These are phyloP conservation scores for Choreutis nemorana DNA, from an alignment of 2,888 invertebrate genomes.

Conservation along the genomic window DNA sequence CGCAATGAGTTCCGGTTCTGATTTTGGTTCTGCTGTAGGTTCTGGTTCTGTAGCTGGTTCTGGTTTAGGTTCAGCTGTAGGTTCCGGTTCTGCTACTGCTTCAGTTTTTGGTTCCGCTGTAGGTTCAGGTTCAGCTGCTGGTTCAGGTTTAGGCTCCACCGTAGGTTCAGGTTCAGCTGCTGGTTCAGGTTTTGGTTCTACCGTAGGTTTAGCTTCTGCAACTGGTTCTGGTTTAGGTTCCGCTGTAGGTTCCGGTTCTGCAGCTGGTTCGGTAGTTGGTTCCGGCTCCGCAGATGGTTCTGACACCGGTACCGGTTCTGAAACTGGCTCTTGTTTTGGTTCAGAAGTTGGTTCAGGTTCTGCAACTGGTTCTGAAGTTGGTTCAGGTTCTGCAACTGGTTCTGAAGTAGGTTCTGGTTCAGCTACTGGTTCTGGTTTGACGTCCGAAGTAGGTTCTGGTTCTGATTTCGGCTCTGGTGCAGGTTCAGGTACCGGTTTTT, in stretches of 20 bases:
- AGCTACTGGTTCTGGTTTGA: conserved; percentile 17
- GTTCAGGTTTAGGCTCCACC: conserved; percentile 14
- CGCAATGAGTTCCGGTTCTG: conserved; percentile 18
- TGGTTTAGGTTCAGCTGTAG: conserved; percentile 4
- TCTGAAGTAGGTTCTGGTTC: conserved; percentile 16
- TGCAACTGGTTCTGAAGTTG: conserved; percentile 16
- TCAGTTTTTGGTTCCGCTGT: conserved; percentile 13
- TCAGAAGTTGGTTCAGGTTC: conserved; percentile 16
- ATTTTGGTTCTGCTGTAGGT: conserved; percentile 15
- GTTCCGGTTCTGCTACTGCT: conserved; percentile 12
- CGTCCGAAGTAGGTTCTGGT: conserved; percentile 18
- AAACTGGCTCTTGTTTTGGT: conserved; percentile 15
- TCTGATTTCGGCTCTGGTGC: conserved; percentile 19
- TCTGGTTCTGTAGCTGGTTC: conserved; percentile 7
- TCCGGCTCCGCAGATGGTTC: conserved; percentile 6
- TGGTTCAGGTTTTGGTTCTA: conserved; percentile 15
- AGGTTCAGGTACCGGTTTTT: conserved; percentile 20
- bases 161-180: conserved; percentile 15
- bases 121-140: conserved; percentile 17
- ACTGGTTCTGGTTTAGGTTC: conserved; percentile 17
- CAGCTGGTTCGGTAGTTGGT: conserved; percentile 12
- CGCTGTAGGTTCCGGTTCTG: conserved; percentile 8
- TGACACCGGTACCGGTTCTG: conserved; percentile 4
- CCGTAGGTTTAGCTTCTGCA: conserved; percentile 15
- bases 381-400: conserved; percentile 17